Conservation (phyloP, 2,888 invertebrate species). For the Lithosia quadra region DNA sequence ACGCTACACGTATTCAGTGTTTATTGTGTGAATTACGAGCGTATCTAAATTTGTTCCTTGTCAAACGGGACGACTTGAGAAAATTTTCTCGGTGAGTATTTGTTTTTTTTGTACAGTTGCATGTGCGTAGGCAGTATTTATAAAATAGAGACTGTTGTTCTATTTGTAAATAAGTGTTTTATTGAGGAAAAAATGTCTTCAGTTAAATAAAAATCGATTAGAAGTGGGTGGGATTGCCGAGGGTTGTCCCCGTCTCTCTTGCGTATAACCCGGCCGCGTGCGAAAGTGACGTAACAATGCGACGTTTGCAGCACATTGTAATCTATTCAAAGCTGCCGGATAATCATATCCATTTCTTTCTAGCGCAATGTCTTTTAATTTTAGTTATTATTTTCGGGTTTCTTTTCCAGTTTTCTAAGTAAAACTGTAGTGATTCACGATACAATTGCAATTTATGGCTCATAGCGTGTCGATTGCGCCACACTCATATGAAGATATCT, state of each 20-base stretch:
- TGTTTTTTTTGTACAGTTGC: conserved; percentile 56
- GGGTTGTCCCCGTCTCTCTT: conserved; percentile 48
- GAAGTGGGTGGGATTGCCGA: conserved; percentile 81
- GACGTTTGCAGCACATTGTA: conserved; percentile 54
- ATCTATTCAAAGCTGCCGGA: conserved; percentile 64
- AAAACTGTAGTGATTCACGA: conserved; percentile 49
- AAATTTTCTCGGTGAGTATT: conserved; percentile 80
- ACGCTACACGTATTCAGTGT: conserved; percentile 71
- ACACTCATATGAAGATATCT: conserved; percentile 13
- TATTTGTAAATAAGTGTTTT: conserved; percentile 52
- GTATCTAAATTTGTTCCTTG: conserved; percentile 83
- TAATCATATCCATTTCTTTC: conserved; percentile 68
- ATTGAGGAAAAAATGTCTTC: conserved; percentile 52
- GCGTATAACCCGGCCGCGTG: conserved; percentile 74
- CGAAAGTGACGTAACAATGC: conserved; percentile 73
- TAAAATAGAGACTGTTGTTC: conserved; percentile 46
- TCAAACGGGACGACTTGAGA: conserved; percentile 72
- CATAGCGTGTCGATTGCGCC: conserved; percentile 29
- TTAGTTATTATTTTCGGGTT: conserved; percentile 58
- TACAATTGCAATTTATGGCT: conserved; percentile 27
- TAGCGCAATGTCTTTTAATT: conserved; percentile 62
- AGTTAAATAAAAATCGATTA: conserved; percentile 84
- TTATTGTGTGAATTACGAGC: conserved; percentile 79
- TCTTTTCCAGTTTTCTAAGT: conserved; percentile 66
- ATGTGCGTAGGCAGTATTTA: conserved; percentile 49